Evolutionary conservation across 2,113 vertebrate genomes (phyloP).

Genomic region (Ariopsis seemanni): DNA sequence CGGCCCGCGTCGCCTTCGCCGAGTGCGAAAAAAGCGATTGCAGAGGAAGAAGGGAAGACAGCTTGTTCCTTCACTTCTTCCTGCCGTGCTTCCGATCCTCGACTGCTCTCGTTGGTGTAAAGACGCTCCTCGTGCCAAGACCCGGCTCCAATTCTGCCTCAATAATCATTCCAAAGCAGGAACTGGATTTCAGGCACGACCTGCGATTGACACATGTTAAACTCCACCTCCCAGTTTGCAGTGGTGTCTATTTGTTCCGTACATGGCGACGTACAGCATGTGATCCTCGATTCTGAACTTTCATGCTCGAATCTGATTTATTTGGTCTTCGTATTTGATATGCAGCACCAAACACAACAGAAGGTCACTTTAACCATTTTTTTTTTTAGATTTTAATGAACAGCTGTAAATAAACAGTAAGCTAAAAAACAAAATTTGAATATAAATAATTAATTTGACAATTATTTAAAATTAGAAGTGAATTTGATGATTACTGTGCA

Average conservation of each 20-base stretch:
- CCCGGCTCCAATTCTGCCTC: not conserved
- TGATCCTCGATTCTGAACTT: not conserved
- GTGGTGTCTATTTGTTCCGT: not conserved
- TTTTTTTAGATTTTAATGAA: not conserved
- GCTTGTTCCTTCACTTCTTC: slow-evolving; percentile 38
- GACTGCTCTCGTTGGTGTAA: slow-evolving; percentile 17
- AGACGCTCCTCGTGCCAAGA: slow-evolving; percentile 13
- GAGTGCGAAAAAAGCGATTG: slow-evolving; percentile 61
- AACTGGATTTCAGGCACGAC: not conserved
- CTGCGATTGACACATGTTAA: not conserved
- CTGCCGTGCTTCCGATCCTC: slow-evolving; percentile 34
- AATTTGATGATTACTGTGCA: not conserved
- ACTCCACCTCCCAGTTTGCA: not conserved
- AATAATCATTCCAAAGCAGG: slow-evolving; percentile 5
- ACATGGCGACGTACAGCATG: too few relatives aligned
- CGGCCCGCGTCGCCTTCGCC: slow-evolving; percentile 56
- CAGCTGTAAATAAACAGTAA: not conserved
- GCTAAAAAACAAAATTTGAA: not conserved
- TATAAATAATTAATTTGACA: not conserved
- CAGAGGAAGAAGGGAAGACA: slow-evolving; percentile 43
- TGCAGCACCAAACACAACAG: not conserved
- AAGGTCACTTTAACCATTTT: not conserved
- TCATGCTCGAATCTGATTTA: not conserved
- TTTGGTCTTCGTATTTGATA: not conserved
- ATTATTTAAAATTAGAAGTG: not conserved